Evolutionary conservation across 1,140 invertebrate species (phyloP).

Genomic region (Trachymyrmex septentrionalis): DNA sequence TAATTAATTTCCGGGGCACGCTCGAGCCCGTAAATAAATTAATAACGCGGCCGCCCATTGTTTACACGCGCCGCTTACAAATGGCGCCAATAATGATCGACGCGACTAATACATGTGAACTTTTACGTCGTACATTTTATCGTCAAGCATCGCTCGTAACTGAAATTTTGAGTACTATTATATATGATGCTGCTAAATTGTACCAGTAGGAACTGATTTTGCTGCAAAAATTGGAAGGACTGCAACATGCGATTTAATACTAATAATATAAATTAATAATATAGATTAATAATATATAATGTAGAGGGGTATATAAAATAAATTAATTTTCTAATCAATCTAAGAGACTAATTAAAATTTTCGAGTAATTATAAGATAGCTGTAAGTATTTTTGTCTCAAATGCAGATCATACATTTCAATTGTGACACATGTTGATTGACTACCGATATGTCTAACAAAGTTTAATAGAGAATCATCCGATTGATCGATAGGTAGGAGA

Average conservation of each 20-base stretch:
- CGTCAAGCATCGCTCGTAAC: slow-evolving; percentile 24
- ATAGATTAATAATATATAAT: not conserved
- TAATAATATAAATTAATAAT: slow-evolving; percentile 11
- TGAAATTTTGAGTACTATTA: slow-evolving; percentile 12
- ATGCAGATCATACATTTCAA: not conserved
- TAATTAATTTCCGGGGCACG: slow-evolving; percentile 67
- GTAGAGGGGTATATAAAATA: not conserved
- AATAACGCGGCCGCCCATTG: slow-evolving; percentile 69
- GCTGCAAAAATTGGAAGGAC: not conserved
- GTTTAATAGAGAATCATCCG: slow-evolving; percentile 47
- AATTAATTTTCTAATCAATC: not conserved
- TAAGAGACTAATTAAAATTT: not conserved
- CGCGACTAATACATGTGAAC: slow-evolving; percentile 52
- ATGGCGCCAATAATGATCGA: slow-evolving; percentile 67
- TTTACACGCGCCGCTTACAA: slow-evolving; percentile 70
- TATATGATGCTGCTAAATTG: slow-evolving; percentile 14
- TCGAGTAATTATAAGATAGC: not conserved
- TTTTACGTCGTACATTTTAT: slow-evolving; percentile 45
- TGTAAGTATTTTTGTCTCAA: not conserved
- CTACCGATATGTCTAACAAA: slow-evolving; percentile 32
- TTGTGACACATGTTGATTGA: slow-evolving; percentile 30
- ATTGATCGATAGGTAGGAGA: slow-evolving; percentile 43
- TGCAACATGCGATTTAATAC: not conserved
- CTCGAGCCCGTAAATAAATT: slow-evolving; percentile 69
- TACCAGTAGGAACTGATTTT: not conserved